Conservation (phyloP, 2,888 invertebrate genomes). For the Coenonympha glycerion region DNA sequence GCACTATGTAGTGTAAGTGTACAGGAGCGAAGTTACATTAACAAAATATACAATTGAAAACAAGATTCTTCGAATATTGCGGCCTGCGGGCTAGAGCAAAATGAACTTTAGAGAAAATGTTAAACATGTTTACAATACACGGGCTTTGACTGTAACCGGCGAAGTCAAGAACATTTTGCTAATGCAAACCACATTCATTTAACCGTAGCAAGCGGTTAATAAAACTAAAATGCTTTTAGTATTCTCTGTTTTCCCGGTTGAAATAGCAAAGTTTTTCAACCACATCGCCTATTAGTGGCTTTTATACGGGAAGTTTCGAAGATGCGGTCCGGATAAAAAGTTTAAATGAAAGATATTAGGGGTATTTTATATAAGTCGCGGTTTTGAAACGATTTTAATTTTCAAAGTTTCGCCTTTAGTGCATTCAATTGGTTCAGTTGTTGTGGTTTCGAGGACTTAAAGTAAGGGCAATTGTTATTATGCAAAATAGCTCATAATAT, state of each 20-base stretch:
- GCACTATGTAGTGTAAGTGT: too few relatives aligned
- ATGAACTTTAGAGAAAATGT: too few relatives aligned
- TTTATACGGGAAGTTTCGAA: slow-evolving; percentile 46
- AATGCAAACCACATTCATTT: not conserved
- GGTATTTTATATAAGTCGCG: slow-evolving; percentile 18
- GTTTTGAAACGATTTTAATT: slow-evolving; percentile 27
- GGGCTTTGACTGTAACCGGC: not conserved
- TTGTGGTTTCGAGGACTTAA: not conserved
- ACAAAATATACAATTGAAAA: too few relatives aligned
- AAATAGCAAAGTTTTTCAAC: slow-evolving; percentile 45
- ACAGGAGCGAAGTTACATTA: too few relatives aligned
- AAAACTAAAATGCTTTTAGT: slow-evolving; percentile 4
- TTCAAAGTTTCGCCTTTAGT: not conserved
- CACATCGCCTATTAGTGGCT: slow-evolving; percentile 63
- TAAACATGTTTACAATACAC: not conserved
- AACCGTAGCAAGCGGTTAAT: not conserved
- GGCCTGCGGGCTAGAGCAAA: not conserved
- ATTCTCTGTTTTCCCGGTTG: slow-evolving; percentile 10
- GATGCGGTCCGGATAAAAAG: slow-evolving; percentile 51
- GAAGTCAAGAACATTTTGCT: not conserved
- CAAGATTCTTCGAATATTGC: too few relatives aligned
- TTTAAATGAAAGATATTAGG: slow-evolving; percentile 48
- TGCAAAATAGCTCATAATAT: too few relatives aligned
- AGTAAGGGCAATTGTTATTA: not conserved
- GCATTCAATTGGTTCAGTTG: not conserved